A percentile compares a stretch with the other conserved stretches of the same genome.
phyloP scores from a whole-genome alignment of 2,113 vertebrate genomes.

The Symphodus melops region DNA sequence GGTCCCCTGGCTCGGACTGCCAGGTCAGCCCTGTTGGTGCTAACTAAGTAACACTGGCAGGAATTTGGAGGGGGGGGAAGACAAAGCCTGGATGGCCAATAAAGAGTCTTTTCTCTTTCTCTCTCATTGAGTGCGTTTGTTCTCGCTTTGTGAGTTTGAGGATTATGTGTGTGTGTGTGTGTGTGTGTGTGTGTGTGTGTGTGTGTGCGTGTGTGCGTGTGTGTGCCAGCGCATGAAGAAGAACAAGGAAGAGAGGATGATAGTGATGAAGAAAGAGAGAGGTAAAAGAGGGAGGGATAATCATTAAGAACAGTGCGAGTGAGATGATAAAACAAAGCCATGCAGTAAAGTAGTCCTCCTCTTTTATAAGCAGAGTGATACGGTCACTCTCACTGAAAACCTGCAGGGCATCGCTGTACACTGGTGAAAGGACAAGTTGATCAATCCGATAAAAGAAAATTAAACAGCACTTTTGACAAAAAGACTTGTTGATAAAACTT shows the following conservation, averaged over 20 bases:
- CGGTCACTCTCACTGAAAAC: slow-evolving; percentile 18
- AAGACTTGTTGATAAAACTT: not conserved
- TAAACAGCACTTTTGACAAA: too few relatives aligned
- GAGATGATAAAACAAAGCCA: slow-evolving; percentile 82
- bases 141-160: slow-evolving; percentile 22
- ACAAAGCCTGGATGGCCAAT: slow-evolving; percentile 84
- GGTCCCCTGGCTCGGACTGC: slow-evolving; percentile 77
- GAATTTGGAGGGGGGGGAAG: slow-evolving; percentile 50
- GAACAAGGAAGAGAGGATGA: not conserved
- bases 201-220: slow-evolving; percentile 1
- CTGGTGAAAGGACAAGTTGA: not conserved
- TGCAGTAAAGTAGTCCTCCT: slow-evolving; percentile 78
- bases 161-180: slow-evolving; percentile 3
- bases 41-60: slow-evolving; percentile 64
- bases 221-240: not conserved
- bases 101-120: slow-evolving; percentile 84
- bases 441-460: not conserved
- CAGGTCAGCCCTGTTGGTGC: slow-evolving; percentile 82
- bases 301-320: slow-evolving; percentile 39
- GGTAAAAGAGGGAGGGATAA: slow-evolving; percentile 17
- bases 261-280: slow-evolving; percentile 15
- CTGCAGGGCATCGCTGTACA: slow-evolving; percentile 6
- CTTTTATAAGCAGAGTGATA: slow-evolving; percentile 74
- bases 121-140: slow-evolving; percentile 51
- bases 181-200: slow-evolving; percentile 6